A percentile compares a stretch with the other conserved stretches of the same genome.
phyloP scores from a whole-genome alignment of 2,797 vertebrate genomes.

The Alouatta caraya region DNA sequence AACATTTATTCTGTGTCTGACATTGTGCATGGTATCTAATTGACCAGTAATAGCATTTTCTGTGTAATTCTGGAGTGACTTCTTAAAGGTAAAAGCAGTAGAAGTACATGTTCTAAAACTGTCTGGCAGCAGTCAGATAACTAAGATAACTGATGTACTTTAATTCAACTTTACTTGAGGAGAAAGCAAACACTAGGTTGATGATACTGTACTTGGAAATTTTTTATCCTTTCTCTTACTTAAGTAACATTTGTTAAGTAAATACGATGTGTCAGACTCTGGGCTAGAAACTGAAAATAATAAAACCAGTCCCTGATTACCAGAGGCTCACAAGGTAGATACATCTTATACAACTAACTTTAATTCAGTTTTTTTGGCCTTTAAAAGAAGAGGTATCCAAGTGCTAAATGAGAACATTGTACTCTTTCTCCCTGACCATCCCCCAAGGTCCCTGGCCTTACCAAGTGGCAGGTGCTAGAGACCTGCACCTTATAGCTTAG shows the following conservation, averaged over 20 bases:
- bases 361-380: background rate
- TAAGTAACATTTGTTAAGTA: background rate
- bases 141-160: background rate
- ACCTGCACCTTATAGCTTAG: background rate
- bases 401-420: background rate
- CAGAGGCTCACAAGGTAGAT: background rate
- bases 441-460: background rate
- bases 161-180: background rate
- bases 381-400: background rate
- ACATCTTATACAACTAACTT: background rate
- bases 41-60: background rate
- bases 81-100: constrained; percentile 46
- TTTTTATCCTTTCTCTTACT: background rate
- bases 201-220: background rate
- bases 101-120: constrained; percentile 19
- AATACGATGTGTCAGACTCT: background rate
- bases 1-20: background rate
- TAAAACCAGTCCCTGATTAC: background rate
- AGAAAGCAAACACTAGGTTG: constrained; percentile 24
- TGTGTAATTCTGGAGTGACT: background rate
- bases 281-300: constrained; percentile 13
- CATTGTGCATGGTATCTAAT: background rate
- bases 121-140: background rate
- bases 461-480: background rate
- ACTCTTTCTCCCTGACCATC: background rate